Evolutionary conservation across 2,113 vertebrate genomes (phyloP), one percentile per base, ranked within the genome.

Genomic region (Patagioenas fasciata): DNA sequence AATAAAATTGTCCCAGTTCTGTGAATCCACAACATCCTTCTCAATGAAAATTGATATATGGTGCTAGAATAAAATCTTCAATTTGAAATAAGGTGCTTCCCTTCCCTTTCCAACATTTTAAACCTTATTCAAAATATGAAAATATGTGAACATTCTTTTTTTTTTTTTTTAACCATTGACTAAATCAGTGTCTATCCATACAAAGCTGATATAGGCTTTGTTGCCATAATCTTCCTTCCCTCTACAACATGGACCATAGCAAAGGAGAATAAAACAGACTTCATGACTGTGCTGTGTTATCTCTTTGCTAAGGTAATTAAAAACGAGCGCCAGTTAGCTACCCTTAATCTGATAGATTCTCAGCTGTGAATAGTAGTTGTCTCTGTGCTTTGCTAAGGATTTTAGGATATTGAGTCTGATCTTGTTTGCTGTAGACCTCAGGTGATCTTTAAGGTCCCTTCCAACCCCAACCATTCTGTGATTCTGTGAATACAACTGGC

Each of bases 201-300:
- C 0, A 4, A 11, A 23, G n/a, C 6, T 62, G 24, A 34, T 38
- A 25, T 4, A 57, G 31, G 18, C 10, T 83, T 66, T 10, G 1
- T 64, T 74, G 19, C 29, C 32, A 11, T 74, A 64, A 50, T 31
- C 2, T 8, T 80, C n/a, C 31, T 87, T 84, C 36, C 19, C 11
- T 75, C 44, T 74, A 53, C 21, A 57, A 7, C 44, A 44, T 8
- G 8, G 26, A 34, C 23, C 20, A 9, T 7, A 83, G 42, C 14
- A 71, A 65, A 78, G 44, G 23, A 74, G 8, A 26, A n/a, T 62
- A 71, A 70, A 93, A n/a, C 5, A 64, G 15, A n/a, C 16, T 51
- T 56, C 7, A 13, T 21, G 36, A 28, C 17, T 88, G 5, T 56
- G 29, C 36, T 78, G 20, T n/a, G 25, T 50, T 57, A 14, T n/a